Evolutionary conservation across 1,140 invertebrate genomes (phyloP), one percentile per base, ranked within the genome.

Genomic region (Chrysomallon squamiferum): DNA sequence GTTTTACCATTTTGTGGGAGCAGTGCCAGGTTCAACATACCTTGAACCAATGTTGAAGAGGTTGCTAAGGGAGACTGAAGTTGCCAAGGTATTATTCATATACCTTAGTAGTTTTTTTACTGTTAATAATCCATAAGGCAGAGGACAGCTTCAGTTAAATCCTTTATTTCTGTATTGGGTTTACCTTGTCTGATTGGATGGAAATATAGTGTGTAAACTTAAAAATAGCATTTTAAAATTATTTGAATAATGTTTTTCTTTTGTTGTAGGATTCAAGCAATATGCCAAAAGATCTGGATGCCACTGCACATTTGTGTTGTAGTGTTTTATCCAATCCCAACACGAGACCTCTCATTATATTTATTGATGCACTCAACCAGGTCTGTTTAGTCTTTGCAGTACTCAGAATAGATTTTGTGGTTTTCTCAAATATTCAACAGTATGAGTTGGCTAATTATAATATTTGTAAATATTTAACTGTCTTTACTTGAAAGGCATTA

Each of bases 1-100:
- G 35, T 83, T 82, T 64, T 83, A 75, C 63, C 81, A 83, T 63
- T 83, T 83, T 77, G 79, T 82, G 54, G 81, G 81, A 60, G 79
- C 81, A 49, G 77, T 82, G 38, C 81, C 79, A 13, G 80, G 80
- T 7, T 83, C 81, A 7, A 79, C 75, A 9, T 75, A 63, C 25
- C 67, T 82, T 29, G 81, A 83, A 65, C 69, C 74, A 1, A 79
- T 82, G 77, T 69, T 83, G 43, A 83, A 80, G 63, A 70, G 81
- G 50, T 65, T 82, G n/a, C 65, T 83, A 15, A 68, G 72, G 56
- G 77, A 81, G 66, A 73, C 78, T 64, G 77, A 79, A 15, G 70
- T 80, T 54, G 68, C 77, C 13, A 82, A 77, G 74, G 80, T 82
- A 72, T 59, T 71, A 50, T 27, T 35, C 43, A 7, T 1, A 29